Conservation (phyloP, 2,113 vertebrate species). For the Tor tambroides region DNA sequence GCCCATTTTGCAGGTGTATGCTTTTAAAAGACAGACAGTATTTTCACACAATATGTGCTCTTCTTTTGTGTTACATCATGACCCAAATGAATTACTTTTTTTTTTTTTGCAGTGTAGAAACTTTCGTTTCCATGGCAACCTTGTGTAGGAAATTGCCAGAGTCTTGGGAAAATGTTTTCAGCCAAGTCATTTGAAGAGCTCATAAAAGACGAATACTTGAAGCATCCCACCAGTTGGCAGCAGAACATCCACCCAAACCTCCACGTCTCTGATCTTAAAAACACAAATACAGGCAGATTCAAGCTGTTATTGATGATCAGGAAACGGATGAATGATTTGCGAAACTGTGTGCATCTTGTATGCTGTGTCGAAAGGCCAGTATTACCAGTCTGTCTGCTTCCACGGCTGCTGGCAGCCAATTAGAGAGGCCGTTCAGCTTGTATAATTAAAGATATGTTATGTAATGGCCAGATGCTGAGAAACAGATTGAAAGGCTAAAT, state of each 20-base stretch:
- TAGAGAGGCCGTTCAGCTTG: slow-evolving; percentile 11
- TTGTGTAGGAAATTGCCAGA: slow-evolving; percentile 49
- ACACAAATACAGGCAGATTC: slow-evolving; percentile 9
- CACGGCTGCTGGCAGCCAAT: slow-evolving; percentile 16
- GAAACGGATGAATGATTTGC: neutral
- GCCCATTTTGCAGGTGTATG: neutral
- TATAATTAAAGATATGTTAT: slow-evolving; percentile 42
- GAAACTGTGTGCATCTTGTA: neutral
- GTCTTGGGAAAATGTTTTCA: slow-evolving; percentile 39
- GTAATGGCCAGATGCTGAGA: slow-evolving; percentile 33
- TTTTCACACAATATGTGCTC: slow-evolving; percentile 44
- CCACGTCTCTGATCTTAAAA: neutral
- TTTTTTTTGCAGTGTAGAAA: slow-evolving; percentile 63
- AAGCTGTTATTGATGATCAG: neutral
- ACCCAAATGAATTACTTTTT: slow-evolving; percentile 69
- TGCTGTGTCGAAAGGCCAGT: neutral
- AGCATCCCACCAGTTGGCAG: slow-evolving; percentile 35
- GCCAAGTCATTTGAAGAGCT: slow-evolving; percentile 47
- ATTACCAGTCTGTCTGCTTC: slow-evolving; percentile 19
- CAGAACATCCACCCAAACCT: slow-evolving; percentile 6
- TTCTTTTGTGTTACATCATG: slow-evolving; percentile 64
- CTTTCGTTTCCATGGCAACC: slow-evolving; percentile 76
- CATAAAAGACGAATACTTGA: slow-evolving; percentile 40
- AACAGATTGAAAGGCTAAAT: slow-evolving; percentile 49
- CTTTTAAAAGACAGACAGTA: neutral